These are phyloP conservation scores for Diplolepis rosae DNA, from an alignment of 2,888 invertebrate species.

Conservation along the genomic window DNA sequence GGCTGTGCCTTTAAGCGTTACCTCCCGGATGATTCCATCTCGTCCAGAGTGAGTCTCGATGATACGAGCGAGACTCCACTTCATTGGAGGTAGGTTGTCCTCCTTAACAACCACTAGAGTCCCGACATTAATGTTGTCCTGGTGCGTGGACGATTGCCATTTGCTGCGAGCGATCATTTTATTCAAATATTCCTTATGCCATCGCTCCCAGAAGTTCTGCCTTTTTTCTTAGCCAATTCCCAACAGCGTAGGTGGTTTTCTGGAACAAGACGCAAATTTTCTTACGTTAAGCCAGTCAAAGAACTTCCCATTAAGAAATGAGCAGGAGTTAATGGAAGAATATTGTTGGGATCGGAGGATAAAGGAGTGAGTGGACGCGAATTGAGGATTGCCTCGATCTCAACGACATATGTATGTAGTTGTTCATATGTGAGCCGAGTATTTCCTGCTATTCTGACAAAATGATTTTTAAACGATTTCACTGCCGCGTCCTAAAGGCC, in stretches of 20 bases:
- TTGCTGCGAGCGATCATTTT: slow-evolving; percentile 26
- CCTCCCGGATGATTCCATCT: slow-evolving; percentile 3
- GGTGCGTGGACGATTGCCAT: not conserved
- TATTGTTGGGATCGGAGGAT: slow-evolving; percentile 45
- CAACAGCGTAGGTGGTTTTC: slow-evolving; percentile 37
- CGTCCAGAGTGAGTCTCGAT: slow-evolving; percentile 13
- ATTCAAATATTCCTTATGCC: slow-evolving; percentile 31
- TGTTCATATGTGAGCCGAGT: not conserved
- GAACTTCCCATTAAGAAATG: slow-evolving; percentile 58
- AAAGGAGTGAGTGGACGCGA: slow-evolving; percentile 45
- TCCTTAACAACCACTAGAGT: too few relatives aligned
- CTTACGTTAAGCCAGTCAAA: slow-evolving; percentile 46
- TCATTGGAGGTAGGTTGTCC: slow-evolving; percentile 26
- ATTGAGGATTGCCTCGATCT: too few relatives aligned
- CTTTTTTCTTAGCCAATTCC: slow-evolving; percentile 35
- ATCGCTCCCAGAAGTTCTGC: slow-evolving; percentile 28
- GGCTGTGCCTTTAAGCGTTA: not conserved
- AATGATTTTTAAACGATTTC: slow-evolving; percentile 9
- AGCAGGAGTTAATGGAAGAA: slow-evolving; percentile 53
- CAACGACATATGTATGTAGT: too few relatives aligned
- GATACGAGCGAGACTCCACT: slow-evolving; percentile 3
- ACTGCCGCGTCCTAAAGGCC: slow-evolving; percentile 27
- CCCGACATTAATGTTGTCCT: not conserved
- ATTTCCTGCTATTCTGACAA: not conserved
- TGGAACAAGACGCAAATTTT: slow-evolving; percentile 33